Evolutionary conservation across 2,113 vertebrate species (phyloP).

Genomic region (Condylura cristata): DNA sequence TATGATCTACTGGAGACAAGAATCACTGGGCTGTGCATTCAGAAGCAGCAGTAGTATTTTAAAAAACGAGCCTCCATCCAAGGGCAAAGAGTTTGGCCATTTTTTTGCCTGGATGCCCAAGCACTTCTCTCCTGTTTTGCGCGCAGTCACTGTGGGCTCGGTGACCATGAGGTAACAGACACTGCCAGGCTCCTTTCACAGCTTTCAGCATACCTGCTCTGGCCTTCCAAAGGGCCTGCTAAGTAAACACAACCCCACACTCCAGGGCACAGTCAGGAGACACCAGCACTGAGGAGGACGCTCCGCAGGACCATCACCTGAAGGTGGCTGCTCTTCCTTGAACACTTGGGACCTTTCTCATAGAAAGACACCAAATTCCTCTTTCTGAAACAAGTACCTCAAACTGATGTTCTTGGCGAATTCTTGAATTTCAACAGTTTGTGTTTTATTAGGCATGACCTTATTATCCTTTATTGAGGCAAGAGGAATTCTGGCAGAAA

Average conservation of each 20-base stretch:
- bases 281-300: neutral
- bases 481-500: constrained; percentile 57
- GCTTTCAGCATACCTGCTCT: neutral
- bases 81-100: neutral
- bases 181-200: neutral
- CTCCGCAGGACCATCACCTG: neutral
- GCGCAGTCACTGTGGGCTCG: neutral
- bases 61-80: neutral
- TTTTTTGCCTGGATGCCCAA: neutral
- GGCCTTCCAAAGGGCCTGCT: neutral
- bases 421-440: constrained; percentile 68
- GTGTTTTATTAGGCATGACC: constrained; percentile 62
- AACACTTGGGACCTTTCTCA: constrained; percentile 14
- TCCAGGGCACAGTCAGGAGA: neutral
- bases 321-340: neutral
- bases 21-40: neutral
- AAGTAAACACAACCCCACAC: neutral
- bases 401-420: constrained; percentile 49
- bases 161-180: neutral
- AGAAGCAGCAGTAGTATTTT: neutral
- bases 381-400: constrained; percentile 42
- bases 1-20: neutral
- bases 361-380: neutral
- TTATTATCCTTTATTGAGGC: constrained; percentile 54
- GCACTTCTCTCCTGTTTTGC: neutral